Conservation (phyloP, 1,140 invertebrate genomes). For the Mercenaria mercenaria region DNA sequence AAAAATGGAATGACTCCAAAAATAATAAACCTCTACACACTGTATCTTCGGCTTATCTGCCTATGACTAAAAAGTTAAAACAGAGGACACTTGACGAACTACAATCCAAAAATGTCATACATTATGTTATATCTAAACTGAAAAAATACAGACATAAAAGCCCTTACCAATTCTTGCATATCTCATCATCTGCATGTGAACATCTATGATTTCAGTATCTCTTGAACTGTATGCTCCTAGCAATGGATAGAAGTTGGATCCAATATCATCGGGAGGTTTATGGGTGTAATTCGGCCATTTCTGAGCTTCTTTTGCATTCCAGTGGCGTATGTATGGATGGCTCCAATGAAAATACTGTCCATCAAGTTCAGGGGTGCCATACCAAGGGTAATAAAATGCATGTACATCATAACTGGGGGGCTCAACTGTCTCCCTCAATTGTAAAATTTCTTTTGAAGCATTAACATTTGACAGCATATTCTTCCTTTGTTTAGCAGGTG, state of each 20-base stretch:
- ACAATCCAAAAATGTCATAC: no score
- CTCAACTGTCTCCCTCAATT: neutral
- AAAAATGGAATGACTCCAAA: no score
- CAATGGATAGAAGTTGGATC: slow-evolving; percentile 86
- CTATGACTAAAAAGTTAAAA: no score
- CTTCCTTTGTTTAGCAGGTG: neutral
- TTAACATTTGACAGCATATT: neutral
- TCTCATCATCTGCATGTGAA: slow-evolving; percentile 86
- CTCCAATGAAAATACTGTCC: slow-evolving; percentile 87
- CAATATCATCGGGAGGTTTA: slow-evolving; percentile 86
- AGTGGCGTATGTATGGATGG: slow-evolving; percentile 85
- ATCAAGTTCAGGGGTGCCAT: slow-evolving; percentile 85
- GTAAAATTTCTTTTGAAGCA: neutral
- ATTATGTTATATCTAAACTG: neutral
- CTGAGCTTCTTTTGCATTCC: slow-evolving; percentile 82
- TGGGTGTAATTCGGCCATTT: slow-evolving; percentile 83
- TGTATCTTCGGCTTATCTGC: no score
- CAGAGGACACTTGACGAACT: no score
- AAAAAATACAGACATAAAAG: neutral
- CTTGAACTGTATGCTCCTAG: slow-evolving; percentile 87
- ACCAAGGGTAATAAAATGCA: slow-evolving; percentile 88
- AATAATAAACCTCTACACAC: no score
- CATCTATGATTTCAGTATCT: slow-evolving; percentile 83
- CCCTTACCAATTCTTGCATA: slow-evolving; percentile 82
- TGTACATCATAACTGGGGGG: slow-evolving; percentile 85